phyloP scores from a whole-genome alignment of 2,113 vertebrate species.

The Globicephala melas region DNA sequence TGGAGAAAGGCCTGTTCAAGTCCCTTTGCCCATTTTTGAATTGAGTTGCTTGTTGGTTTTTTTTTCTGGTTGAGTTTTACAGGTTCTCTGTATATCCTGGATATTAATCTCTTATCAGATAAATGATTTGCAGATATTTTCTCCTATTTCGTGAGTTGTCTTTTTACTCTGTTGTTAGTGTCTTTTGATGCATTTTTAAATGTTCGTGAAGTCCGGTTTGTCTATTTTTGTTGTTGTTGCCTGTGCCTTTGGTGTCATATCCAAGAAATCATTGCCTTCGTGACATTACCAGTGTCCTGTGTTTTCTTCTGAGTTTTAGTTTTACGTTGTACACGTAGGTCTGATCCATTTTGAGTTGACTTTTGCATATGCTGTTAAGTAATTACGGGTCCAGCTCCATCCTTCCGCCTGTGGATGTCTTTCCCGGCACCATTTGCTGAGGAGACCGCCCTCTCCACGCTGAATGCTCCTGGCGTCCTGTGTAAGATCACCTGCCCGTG shows the following conservation, averaged over 20 bases:
- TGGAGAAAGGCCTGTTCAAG: background rate
- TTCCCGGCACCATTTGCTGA: no score
- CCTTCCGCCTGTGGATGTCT: background rate
- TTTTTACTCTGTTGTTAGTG: no score
- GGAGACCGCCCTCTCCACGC: no score
- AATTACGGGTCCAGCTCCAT: background rate
- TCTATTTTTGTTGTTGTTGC: background rate
- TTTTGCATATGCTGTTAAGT: background rate
- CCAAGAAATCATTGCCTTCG: background rate
- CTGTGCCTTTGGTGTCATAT: rapidly evolving
- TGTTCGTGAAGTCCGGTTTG: background rate
- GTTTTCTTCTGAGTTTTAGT: background rate
- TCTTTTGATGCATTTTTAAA: background rate
- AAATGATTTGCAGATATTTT: background rate
- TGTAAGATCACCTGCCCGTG: background rate
- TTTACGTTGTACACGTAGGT: background rate
- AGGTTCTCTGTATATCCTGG: background rate
- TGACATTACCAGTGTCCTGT: background rate
- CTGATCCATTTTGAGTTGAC: background rate
- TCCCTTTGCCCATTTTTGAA: background rate
- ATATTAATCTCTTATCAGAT: background rate
- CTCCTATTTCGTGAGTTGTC: background rate
- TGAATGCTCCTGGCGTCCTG: no score
- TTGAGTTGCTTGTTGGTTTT: background rate
- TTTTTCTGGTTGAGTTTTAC: background rate